phyloP scores from a whole-genome alignment of 1,140 invertebrate species.

The Macrobrachium nipponense region DNA sequence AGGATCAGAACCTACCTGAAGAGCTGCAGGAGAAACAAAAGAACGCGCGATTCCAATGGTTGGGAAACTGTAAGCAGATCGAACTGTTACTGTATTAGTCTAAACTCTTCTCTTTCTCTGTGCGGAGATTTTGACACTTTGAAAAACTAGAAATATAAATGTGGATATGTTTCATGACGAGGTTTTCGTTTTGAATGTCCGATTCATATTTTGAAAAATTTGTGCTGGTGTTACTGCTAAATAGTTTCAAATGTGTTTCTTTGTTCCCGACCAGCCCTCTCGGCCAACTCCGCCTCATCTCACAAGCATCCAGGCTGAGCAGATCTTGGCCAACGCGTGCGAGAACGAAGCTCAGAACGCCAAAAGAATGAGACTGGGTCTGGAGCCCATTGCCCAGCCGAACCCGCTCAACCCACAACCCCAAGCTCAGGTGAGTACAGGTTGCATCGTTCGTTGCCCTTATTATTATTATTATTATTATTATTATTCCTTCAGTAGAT shows the following conservation, averaged over 20 bases:
- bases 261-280: conserved; percentile 73
- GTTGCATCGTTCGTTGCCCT: not conserved
- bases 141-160: too few relatives aligned
- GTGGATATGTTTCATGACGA: not conserved
- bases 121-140: too few relatives aligned
- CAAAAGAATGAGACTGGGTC: conserved; percentile 93
- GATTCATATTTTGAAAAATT: not conserved
- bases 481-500: too few relatives aligned
- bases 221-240: too few relatives aligned
- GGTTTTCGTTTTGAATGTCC: not conserved
- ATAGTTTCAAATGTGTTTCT: not conserved
- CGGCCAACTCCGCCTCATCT: conserved; percentile 95
- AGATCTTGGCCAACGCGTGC: conserved; percentile 93
- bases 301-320: conserved; percentile 95
- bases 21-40: conserved; percentile 93
- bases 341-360: conserved; percentile 97
- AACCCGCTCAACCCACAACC: conserved; percentile 60
- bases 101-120: not conserved
- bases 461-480: too few relatives aligned
- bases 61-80: conserved; percentile 59
- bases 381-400: conserved; percentile 92
- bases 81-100: not conserved
- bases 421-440: conserved; percentile 36
- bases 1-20: conserved; percentile 95
- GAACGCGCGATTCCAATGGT: conserved; percentile 80